These are phyloP conservation scores for Lacerta viridis DNA, from an alignment of 2,797 vertebrate species.

Conservation along the genomic window DNA sequence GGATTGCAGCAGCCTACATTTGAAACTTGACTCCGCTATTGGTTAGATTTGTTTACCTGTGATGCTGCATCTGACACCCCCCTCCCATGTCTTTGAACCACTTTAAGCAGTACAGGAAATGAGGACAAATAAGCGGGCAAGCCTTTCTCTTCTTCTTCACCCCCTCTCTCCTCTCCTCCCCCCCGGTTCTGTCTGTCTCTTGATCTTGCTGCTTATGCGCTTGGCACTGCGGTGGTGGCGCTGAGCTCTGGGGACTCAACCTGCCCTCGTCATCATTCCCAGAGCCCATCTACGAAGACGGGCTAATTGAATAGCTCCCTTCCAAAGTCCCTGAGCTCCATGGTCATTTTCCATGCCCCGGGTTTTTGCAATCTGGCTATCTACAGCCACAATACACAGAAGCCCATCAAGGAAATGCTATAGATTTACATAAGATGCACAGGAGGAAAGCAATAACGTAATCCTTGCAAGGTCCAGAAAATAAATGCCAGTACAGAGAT, in stretches of 20 bases:
- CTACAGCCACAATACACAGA: background rate
- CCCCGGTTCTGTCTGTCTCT: constrained; percentile 2
- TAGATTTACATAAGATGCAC: background rate
- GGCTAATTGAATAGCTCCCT: constrained; percentile 33
- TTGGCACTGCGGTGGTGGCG: constrained; percentile 52
- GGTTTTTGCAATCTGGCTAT: background rate
- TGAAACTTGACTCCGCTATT: background rate
- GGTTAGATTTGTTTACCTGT: background rate
- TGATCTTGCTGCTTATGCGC: background rate
- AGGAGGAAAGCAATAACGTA: background rate
- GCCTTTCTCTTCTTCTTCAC: background rate
- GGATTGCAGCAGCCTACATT: background rate
- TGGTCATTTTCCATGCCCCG: background rate
- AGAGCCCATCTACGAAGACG: constrained; percentile 43
- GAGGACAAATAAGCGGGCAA: background rate
- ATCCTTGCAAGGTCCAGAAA: constrained; percentile 41
- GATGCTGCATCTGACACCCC: no score
- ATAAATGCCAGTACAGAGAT: background rate
- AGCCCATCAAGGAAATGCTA: background rate
- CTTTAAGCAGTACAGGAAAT: background rate
- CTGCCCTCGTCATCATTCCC: constrained; percentile 67
- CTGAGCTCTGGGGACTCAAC: constrained; percentile 82
- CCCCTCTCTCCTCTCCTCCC: background rate
- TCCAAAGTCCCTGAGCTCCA: constrained; percentile 21
- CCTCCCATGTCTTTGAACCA: background rate